These are phyloP conservation scores for Spialia ferax DNA, from an alignment of 2,888 invertebrate genomes.

Conservation along the genomic window DNA sequence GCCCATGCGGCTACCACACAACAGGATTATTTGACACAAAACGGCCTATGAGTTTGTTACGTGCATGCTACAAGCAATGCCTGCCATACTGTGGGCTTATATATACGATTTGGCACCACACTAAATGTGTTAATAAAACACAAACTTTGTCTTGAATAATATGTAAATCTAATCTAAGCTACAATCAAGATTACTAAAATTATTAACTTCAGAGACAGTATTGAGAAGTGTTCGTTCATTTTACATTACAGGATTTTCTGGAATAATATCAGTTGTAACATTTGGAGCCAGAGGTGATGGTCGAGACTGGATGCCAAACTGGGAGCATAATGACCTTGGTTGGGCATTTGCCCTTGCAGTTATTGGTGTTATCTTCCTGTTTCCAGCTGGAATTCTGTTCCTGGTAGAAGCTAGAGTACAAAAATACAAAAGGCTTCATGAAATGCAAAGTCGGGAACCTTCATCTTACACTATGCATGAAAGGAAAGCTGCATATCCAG, in stretches of 20 bases:
- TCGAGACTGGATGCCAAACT: slow-evolving; percentile 98
- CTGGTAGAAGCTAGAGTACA: slow-evolving; percentile 94
- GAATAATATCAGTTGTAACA: slow-evolving; percentile 93
- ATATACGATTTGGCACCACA: too few relatives aligned
- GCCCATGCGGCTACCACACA: too few relatives aligned
- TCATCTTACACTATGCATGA: slow-evolving; percentile 90
- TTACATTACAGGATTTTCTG: slow-evolving; percentile 90
- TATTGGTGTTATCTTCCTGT: slow-evolving; percentile 91
- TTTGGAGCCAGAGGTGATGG: slow-evolving; percentile 97
- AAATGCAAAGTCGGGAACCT: slow-evolving; percentile 89
- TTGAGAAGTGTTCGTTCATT: not conserved
- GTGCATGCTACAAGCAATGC: too few relatives aligned
- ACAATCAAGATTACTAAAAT: not conserved
- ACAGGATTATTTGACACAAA: too few relatives aligned
- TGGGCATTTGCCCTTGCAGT: slow-evolving; percentile 97
- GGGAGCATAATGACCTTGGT: slow-evolving; percentile 97
- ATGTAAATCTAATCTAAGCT: too few relatives aligned
- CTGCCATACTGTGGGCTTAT: too few relatives aligned
- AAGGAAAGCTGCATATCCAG: slow-evolving; percentile 84
- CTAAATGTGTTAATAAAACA: too few relatives aligned
- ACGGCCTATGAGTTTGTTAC: too few relatives aligned
- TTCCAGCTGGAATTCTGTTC: slow-evolving; percentile 93
- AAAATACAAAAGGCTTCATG: slow-evolving; percentile 90
- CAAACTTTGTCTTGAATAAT: too few relatives aligned
- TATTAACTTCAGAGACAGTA: not conserved